Percentiles rank a stretch among this genome's conserved stretches.
These are phyloP conservation scores for Grantiella picta DNA, from an alignment of 2,113 vertebrate genomes.

Conservation along the genomic window DNA sequence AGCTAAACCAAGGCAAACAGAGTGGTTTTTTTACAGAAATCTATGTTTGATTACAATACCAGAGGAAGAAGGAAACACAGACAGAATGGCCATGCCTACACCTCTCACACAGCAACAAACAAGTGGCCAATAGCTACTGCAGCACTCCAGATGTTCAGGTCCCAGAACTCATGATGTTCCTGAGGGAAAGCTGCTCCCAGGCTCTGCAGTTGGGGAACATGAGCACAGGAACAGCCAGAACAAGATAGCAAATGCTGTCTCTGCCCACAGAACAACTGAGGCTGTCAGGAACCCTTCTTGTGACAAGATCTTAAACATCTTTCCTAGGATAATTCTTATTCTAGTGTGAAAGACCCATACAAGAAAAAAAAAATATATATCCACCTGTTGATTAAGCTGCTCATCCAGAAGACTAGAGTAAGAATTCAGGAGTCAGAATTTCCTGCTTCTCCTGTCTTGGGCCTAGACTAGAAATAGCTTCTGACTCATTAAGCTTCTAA, in stretches of 20 bases:
- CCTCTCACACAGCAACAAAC: neutral
- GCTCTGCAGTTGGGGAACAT: neutral
- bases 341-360: neutral
- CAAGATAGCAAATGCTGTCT: neutral
- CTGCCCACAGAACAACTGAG: neutral
- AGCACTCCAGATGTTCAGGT: neutral
- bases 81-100: neutral
- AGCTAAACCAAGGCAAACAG: neutral
- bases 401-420: neutral
- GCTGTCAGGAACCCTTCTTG: neutral
- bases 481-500: neutral
- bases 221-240: neutral
- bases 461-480: neutral
- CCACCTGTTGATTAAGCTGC: neutral
- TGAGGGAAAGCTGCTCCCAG: neutral
- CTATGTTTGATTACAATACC: neutral
- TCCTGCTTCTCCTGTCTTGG: neutral
- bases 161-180: fast-evolving
- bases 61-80: neutral
- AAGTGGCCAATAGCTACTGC: neutral
- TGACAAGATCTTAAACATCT: neutral
- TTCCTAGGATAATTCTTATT: neutral
- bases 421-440: neutral
- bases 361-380: neutral
- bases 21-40: neutral